A percentile compares a stretch with the other conserved stretches of the same genome.
Conservation (phyloP, 2,797 vertebrate genomes). For the Phoeniculus purpureus region DNA sequence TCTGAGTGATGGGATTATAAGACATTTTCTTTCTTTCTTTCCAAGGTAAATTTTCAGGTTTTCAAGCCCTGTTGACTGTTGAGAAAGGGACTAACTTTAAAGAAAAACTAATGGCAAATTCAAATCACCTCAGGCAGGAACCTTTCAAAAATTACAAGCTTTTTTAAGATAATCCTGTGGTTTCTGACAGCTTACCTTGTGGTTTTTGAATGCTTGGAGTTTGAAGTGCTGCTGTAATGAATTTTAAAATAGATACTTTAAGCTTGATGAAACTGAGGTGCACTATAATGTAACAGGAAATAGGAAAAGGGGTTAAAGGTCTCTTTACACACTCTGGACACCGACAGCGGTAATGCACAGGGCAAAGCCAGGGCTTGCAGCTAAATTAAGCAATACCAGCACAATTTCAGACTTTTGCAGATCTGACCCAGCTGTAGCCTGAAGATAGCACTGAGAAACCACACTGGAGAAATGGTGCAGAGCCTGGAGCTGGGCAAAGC, state of each 20-base stretch:
- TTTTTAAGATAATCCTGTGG: background rate
- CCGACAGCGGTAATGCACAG: background rate
- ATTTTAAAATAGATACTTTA: constrained; percentile 33
- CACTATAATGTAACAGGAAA: background rate
- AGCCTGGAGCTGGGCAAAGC: background rate
- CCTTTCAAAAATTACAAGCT: background rate
- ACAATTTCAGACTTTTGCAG: background rate
- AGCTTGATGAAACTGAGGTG: background rate
- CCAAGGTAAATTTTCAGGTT: background rate
- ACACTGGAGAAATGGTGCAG: background rate
- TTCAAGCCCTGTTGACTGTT: background rate
- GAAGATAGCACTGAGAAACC: background rate
- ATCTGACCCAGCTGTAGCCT: background rate
- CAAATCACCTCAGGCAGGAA: background rate
- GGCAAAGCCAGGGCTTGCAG: background rate
- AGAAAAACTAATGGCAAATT: background rate
- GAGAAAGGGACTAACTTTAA: background rate
- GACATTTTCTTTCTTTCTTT: background rate
- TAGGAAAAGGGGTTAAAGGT: constrained; percentile 5
- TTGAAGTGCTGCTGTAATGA: constrained; percentile 17
- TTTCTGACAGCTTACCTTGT: constrained; percentile 36
- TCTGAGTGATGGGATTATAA: background rate
- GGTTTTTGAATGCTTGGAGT: background rate
- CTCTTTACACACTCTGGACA: background rate
- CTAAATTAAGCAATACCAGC: background rate